Evolutionary conservation across 2,797 vertebrate genomes (phyloP), one percentile per base, ranked within the genome.

Genomic region (Euphonia xanthogaster): DNA sequence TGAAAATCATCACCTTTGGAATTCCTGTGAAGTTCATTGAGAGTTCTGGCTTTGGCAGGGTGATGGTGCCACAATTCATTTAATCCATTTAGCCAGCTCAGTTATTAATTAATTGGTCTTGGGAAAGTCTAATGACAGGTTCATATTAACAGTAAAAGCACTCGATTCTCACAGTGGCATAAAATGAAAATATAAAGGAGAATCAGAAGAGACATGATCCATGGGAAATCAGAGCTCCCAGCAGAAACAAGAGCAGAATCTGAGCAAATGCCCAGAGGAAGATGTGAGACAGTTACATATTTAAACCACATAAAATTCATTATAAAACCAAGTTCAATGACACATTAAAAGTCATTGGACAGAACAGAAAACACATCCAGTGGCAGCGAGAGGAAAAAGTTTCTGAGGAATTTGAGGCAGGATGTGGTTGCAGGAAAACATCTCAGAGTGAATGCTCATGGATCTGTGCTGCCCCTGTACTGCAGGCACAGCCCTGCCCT

Each of bases 31-130:
- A 23, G 27, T 47, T 81, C 21, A 24, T 40, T 1, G 0, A 48
- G 66, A 71, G 61, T 45, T 60, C 60, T 75, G 63, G 48, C 60
- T 79, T 86, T 51, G 31, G 40, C 19, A 60, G 33, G 28, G 30
- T 44, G 72, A 31, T 53, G 31, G 53, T 53, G 40, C 24, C 66
- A 18, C 33, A 37, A 23, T 78, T 72, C 28, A 68, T 37, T 73
- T 68, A 72, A 89, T 42, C 35, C 58, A 47, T 10, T 72, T 57
- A 76, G 39, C 39, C 42, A 86, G 24, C 44, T 83, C 39, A 83
- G 30, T 45, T 79, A 72, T 65, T 81, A 92, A 90, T 92, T 86
- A 75, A 63, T 83, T 13, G 67, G 70, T 76, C 80, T 62, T 48
- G 66, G 61, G 71, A 51, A 86, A 83, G 28, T 67, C 60, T 92